phyloP scores from a whole-genome alignment of 2,888 invertebrate genomes.

The Drosophila siamana region DNA sequence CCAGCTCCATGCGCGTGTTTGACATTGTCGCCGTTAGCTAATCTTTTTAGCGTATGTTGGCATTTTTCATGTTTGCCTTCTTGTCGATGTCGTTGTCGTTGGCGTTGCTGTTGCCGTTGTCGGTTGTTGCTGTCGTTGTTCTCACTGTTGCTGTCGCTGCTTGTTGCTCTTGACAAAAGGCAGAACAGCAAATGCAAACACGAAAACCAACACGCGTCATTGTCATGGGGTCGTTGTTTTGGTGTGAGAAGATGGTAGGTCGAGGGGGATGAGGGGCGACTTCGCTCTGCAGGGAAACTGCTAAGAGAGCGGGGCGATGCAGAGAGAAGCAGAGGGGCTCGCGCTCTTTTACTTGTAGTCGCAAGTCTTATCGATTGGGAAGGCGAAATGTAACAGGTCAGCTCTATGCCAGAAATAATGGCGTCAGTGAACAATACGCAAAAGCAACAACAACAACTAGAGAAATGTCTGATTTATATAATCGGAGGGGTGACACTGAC shows the following conservation, averaged over 20 bases:
- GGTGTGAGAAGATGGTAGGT: too few relatives aligned
- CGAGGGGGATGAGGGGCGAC: not conserved
- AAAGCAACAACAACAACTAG: not conserved
- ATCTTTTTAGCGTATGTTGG: constrained; percentile 82
- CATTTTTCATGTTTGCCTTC: constrained; percentile 81
- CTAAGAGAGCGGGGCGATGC: not conserved
- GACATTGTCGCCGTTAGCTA: constrained; percentile 82
- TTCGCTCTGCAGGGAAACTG: not conserved
- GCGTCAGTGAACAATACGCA: constrained; percentile 32
- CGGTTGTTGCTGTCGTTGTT: constrained; percentile 18
- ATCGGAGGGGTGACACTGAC: constrained; percentile 17
- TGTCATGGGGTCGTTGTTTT: constrained; percentile 51
- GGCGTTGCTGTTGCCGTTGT: constrained; percentile 27
- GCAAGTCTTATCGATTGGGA: constrained; percentile 67
- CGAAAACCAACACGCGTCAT: constrained; percentile 69
- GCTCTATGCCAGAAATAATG: constrained; percentile 39
- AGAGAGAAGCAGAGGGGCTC: not conserved
- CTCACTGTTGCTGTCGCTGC: constrained; percentile 48
- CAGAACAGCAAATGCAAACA: constrained; percentile 74
- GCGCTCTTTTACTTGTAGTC: constrained; percentile 34
- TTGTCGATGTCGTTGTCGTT: constrained; percentile 55
- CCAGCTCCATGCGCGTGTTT: constrained; percentile 70
- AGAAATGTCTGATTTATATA: constrained; percentile 21
- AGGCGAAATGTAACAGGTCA: constrained; percentile 74
- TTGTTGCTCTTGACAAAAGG: constrained; percentile 76